A percentile compares a stretch with the other conserved stretches of the same genome.
Conservation (phyloP, 2,888 invertebrate genomes). For the Scotopteryx bipunctaria region DNA sequence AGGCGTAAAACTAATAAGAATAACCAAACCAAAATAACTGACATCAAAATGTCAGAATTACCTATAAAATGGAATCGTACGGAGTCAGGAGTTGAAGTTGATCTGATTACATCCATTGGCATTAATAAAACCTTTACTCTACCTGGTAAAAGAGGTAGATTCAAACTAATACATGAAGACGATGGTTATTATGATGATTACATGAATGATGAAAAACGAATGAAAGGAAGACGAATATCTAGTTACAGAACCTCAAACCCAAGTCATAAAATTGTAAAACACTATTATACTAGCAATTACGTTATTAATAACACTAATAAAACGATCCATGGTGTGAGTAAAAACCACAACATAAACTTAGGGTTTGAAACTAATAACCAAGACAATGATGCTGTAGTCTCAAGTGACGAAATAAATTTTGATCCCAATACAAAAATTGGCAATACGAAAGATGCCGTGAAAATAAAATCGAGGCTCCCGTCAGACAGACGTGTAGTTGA, state of each 20-base stretch:
- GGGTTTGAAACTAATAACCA: too few relatives aligned
- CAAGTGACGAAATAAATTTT: too few relatives aligned
- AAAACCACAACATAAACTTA: too few relatives aligned
- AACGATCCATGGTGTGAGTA: too few relatives aligned
- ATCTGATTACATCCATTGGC: constrained; percentile 1
- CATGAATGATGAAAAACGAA: background rate
- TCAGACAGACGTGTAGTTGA: too few relatives aligned
- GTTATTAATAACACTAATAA: too few relatives aligned
- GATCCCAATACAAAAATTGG: too few relatives aligned
- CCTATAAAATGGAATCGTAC: constrained; percentile 7
- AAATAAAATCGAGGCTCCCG: too few relatives aligned
- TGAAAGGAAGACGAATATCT: too few relatives aligned
- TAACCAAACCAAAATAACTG: background rate
- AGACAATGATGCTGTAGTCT: too few relatives aligned
- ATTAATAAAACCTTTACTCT: constrained; percentile 19
- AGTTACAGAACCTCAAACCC: constrained; percentile 4
- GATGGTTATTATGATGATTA: constrained; percentile 2
- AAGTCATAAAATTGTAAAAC: background rate
- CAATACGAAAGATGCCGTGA: too few relatives aligned
- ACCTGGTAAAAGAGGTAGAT: constrained; percentile 18
- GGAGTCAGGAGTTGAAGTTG: background rate
- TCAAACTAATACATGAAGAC: constrained; percentile 19
- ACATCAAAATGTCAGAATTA: constrained; percentile 1
- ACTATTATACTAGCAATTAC: background rate
- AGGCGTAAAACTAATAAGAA: constrained; percentile 1